These are phyloP conservation scores for Drosophila ironensis DNA, from an alignment of 1,140 invertebrate species.

Conservation along the genomic window DNA sequence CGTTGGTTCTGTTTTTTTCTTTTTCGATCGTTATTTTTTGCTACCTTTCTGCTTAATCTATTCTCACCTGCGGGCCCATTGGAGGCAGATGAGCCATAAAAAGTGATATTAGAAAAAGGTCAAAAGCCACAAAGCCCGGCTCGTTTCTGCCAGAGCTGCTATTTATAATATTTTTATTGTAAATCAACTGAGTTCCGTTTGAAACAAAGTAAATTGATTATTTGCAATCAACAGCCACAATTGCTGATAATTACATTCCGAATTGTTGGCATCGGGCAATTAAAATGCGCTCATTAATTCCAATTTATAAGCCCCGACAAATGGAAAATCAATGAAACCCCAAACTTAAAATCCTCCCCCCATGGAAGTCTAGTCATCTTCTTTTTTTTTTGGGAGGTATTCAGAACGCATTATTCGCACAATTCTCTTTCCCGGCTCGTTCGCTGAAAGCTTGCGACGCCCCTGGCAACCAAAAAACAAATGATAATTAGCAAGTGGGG, in stretches of 20 bases:
- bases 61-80: slow-evolving; percentile 15
- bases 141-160: too few relatives aligned
- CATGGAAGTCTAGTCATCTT: too few relatives aligned
- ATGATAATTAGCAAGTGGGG: slow-evolving; percentile 16
- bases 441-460: slow-evolving; percentile 31
- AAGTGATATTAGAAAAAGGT: slow-evolving; percentile 5
- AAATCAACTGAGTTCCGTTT: too few relatives aligned
- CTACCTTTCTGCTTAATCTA: slow-evolving; percentile 2
- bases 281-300: too few relatives aligned
- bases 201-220: too few relatives aligned
- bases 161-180: too few relatives aligned
- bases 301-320: too few relatives aligned
- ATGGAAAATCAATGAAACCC: slow-evolving; percentile 31
- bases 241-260: too few relatives aligned
- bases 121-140: background rate
- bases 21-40: background rate
- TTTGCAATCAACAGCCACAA: too few relatives aligned
- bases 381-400: background rate
- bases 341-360: background rate
- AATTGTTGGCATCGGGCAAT: too few relatives aligned
- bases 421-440: slow-evolving; percentile 7
- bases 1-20: background rate
- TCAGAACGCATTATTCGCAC: slow-evolving; percentile 17
- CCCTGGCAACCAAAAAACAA: slow-evolving; percentile 36
- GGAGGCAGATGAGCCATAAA: slow-evolving; percentile 1